A percentile compares a stretch with the other conserved stretches of the same genome.
These are phyloP conservation scores for Eledona agricola DNA, from an alignment of 2,888 invertebrate species.

Conservation along the genomic window DNA sequence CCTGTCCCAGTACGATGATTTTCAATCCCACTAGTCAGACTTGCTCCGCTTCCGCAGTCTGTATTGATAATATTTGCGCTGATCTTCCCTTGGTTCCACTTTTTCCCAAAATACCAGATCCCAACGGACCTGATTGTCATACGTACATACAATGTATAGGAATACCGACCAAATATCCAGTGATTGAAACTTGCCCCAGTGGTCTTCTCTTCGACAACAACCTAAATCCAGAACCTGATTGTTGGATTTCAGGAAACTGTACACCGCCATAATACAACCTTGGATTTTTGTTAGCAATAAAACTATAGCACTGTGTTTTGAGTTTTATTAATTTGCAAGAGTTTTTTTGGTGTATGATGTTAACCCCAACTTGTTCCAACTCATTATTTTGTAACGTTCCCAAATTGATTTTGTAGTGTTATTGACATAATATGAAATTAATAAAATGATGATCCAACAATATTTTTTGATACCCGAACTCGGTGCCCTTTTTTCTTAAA, in stretches of 20 bases:
- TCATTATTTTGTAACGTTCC: too few relatives aligned
- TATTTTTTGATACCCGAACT: too few relatives aligned
- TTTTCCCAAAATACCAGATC: constrained; percentile 34
- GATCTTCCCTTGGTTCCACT: constrained; percentile 12
- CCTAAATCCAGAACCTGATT: constrained; percentile 12
- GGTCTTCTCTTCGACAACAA: constrained; percentile 14
- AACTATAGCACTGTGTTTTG: too few relatives aligned
- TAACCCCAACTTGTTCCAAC: too few relatives aligned
- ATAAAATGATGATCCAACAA: too few relatives aligned
- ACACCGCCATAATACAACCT: too few relatives aligned
- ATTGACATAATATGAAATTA: too few relatives aligned
- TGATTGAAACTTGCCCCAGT: constrained; percentile 6
- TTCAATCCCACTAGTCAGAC: constrained; percentile 33
- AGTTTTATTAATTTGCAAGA: too few relatives aligned
- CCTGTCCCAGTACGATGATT: constrained; percentile 33
- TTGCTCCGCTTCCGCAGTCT: constrained; percentile 20
- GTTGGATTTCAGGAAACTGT: constrained; percentile 18
- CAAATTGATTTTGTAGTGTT: too few relatives aligned
- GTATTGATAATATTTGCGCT: constrained; percentile 27
- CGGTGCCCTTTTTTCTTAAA: too few relatives aligned
- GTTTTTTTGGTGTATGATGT: too few relatives aligned
- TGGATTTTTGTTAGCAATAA: too few relatives aligned
- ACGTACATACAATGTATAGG: constrained; percentile 32
- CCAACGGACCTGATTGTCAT: constrained; percentile 33
- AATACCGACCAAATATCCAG: constrained; percentile 5